Evolutionary conservation across 2,797 vertebrate species (phyloP), one percentile per base, ranked within the genome.

Genomic region (Sphenodon punctatus): DNA sequence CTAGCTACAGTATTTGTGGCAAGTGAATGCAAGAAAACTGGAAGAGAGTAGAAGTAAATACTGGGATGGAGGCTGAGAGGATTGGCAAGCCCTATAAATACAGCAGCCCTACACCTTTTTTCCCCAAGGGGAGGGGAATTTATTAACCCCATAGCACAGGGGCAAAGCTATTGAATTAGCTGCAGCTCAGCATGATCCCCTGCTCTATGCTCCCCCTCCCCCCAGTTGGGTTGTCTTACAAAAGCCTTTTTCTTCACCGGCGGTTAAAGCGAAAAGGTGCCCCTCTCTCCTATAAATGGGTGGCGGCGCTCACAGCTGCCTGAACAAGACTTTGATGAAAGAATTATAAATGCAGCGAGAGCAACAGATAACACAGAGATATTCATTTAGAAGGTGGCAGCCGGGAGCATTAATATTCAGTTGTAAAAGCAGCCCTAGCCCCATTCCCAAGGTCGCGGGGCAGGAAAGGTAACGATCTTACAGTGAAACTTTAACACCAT

Each of bases 21-120:
- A 30, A 4, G 16, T 3, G 23, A 3, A 1, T 10, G 6, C 19
- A 60, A 34, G 13, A 59, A 30, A 22, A 39, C 0, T 4, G 39
- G 67, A 61, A 32, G 30, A 4, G 20, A 20, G 49, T 27, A 67
- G 32, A 38, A 59, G 5, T 8, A 53, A 25, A 38, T 17, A 42
- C 5, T 3, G 11, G 10, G 59, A 64, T 39, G 58, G 34, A 32
- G 67, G 27, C 10, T 4, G 19, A 27, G 32, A 36, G 1, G 13
- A 34, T 12, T 56, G 41, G 58, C 60, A 14, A 2, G 38, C 4
- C 10, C 1, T 58, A 38, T 60, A 38, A 61, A 38, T 38, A 8
- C 46, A 63, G 27, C n/a, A 53, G 46, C 3, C 34, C 36, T 49
- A 6, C 5, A 15, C 16, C 19, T 38, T 19, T 11, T 22, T 12